These are phyloP conservation scores for Ditula angustiorana DNA, from an alignment of 2,888 invertebrate genomes.

Conservation along the genomic window DNA sequence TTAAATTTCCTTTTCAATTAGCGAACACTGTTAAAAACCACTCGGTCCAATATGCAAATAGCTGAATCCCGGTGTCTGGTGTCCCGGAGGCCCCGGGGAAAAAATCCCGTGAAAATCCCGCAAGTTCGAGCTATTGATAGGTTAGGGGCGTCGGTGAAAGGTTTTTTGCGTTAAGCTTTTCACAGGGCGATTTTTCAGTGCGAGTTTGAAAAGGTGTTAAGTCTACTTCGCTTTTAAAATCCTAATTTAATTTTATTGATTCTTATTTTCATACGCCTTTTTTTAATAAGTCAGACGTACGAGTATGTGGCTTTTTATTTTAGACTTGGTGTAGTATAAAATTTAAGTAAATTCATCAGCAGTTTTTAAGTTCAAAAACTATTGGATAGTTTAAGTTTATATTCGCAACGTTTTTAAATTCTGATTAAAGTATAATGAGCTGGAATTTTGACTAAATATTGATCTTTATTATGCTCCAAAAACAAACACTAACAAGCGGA, in stretches of 20 bases:
- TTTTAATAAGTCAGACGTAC: background rate
- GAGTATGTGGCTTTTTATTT: too few species aligned
- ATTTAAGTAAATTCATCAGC: too few species aligned
- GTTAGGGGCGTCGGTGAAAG: slow-evolving; percentile 58
- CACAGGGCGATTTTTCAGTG: slow-evolving; percentile 53
- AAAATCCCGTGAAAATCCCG: slow-evolving; percentile 41
- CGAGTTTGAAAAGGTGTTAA: slow-evolving; percentile 23
- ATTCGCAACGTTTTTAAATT: too few species aligned
- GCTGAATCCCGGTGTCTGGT: slow-evolving; percentile 64
- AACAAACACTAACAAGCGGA: too few species aligned
- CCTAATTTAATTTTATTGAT: background rate
- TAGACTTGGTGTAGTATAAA: too few species aligned
- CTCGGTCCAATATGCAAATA: slow-evolving; percentile 77
- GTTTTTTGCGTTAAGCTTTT: slow-evolving; percentile 61
- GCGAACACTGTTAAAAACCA: slow-evolving; percentile 56
- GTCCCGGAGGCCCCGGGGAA: slow-evolving; percentile 49
- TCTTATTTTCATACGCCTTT: background rate
- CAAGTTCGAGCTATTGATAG: slow-evolving; percentile 77
- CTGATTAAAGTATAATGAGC: too few species aligned
- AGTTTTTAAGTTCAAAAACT: too few species aligned
- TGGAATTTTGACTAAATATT: too few species aligned
- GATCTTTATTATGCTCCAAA: too few species aligned
- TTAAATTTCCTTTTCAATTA: slow-evolving; percentile 60
- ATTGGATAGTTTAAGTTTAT: too few species aligned
- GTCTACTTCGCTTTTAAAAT: background rate